Percentiles rank a stretch among this genome's conserved stretches.
Conservation (phyloP, 1,140 invertebrate genomes). For the Theocolax elegans region DNA sequence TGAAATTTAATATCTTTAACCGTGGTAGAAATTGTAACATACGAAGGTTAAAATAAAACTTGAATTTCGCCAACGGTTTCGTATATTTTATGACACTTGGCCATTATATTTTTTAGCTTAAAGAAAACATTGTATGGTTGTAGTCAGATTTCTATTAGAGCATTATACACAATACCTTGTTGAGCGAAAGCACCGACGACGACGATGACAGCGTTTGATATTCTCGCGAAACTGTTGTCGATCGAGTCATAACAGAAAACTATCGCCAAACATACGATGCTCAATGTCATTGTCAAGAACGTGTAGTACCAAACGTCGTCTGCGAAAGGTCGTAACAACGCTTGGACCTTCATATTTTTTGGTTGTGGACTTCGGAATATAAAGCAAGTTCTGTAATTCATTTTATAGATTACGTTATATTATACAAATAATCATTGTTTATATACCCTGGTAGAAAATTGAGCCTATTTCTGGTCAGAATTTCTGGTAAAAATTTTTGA, state of each 20-base stretch:
- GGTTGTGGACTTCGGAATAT: constrained; percentile 35
- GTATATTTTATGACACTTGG: no score
- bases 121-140: no score
- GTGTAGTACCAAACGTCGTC: constrained; percentile 20
- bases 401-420: no score
- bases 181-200: constrained; percentile 12
- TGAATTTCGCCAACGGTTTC: no score
- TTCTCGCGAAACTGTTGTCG: no score
- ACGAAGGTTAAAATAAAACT: not conserved
- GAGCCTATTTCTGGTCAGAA: no score
- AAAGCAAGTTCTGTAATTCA: constrained; percentile 30
- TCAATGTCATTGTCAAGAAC: not conserved
- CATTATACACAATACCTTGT: no score
- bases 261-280: not conserved
- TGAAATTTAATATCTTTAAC: no score
- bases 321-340: constrained; percentile 9
- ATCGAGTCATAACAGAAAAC: constrained; percentile 4
- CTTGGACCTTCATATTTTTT: not conserved
- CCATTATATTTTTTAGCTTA: no score
- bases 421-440: no score
- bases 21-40: not conserved
- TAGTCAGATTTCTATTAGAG: not conserved
- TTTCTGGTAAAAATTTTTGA: no score
- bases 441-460: no score
- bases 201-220: constrained; percentile 11